phyloP scores from a whole-genome alignment of 2,888 invertebrate genomes.

The Apamea sordens region DNA sequence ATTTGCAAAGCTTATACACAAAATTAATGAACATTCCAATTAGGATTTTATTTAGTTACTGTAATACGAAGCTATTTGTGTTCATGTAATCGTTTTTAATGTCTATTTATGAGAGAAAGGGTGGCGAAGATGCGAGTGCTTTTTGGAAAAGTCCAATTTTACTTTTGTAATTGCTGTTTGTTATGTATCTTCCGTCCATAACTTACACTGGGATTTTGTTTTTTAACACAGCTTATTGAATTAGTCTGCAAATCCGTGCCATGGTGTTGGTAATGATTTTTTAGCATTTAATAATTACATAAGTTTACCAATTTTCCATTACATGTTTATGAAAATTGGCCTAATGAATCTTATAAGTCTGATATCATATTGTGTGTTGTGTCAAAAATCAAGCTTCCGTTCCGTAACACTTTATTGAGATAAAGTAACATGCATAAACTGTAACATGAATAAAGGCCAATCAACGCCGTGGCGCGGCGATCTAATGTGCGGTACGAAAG shows the following conservation, averaged over 20 bases:
- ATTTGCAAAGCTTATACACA: conserved; percentile 59
- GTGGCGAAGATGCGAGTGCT: conserved; percentile 35
- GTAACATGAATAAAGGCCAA: conserved; percentile 31
- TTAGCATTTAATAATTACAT: conserved; percentile 29
- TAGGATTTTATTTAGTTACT: conserved; percentile 62
- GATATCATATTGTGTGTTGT: conserved; percentile 43
- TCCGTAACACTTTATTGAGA: conserved; percentile 30
- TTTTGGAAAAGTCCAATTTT: conserved; percentile 50
- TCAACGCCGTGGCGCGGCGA: conserved; percentile 60
- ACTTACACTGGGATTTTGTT: conserved; percentile 45
- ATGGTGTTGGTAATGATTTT: conserved; percentile 51
- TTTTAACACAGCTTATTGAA: conserved; percentile 42
- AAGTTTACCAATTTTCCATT: conserved; percentile 56
- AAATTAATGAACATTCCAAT: conserved; percentile 68
- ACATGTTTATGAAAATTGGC: conserved; percentile 58
- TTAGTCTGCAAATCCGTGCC: conserved; percentile 54
- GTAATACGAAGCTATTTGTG: conserved; percentile 51
- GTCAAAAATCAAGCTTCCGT: conserved; percentile 30
- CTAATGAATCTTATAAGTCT: conserved; percentile 61
- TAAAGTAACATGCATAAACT: too few relatives aligned
- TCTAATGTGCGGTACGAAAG: conserved; percentile 14
- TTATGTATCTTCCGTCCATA: conserved; percentile 65
- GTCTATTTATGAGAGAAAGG: conserved; percentile 50
- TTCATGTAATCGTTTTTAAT: conserved; percentile 47
- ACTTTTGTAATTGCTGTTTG: conserved; percentile 44